Evolutionary conservation across 2,888 invertebrate genomes (phyloP).

Genomic region (Scaptomyza polygonia): DNA sequence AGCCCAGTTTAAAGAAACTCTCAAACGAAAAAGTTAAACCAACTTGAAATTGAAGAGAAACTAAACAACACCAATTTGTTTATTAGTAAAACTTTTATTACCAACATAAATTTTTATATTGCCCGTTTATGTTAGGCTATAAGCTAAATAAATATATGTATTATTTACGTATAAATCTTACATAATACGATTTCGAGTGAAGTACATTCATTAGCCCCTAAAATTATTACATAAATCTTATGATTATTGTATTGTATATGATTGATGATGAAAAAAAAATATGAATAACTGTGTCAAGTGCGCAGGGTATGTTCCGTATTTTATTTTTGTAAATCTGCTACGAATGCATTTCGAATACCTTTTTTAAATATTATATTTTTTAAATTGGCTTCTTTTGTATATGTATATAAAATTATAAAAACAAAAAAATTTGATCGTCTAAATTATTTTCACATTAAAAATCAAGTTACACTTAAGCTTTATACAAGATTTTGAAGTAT

Average conservation of each 20-base stretch:
- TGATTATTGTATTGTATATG: constrained; percentile 48
- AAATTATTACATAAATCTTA: constrained; percentile 59
- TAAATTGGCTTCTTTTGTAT: constrained; percentile 49
- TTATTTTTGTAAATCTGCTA: constrained; percentile 29
- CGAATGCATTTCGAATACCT: constrained; percentile 68
- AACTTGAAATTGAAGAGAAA: constrained; percentile 22
- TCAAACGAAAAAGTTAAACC: constrained; percentile 6
- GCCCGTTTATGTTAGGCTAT: constrained; percentile 72
- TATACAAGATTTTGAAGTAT: constrained; percentile 62
- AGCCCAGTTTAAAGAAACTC: constrained; percentile 23
- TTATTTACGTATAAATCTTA: constrained; percentile 66
- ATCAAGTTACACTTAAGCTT: constrained; percentile 48
- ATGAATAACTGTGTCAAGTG: constrained; percentile 27
- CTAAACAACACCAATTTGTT: constrained; percentile 73
- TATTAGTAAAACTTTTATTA: constrained; percentile 62
- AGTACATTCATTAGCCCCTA: constrained; percentile 78
- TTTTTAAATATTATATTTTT: constrained; percentile 53
- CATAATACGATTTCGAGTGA: constrained; percentile 74
- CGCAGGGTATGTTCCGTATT: constrained; percentile 45
- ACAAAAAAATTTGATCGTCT: constrained; percentile 33
- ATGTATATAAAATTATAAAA: constrained; percentile 30
- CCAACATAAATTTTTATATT: constrained; percentile 64
- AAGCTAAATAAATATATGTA: constrained; percentile 64
- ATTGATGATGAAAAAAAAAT: constrained; percentile 33
- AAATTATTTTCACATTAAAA: constrained; percentile 39